Evolutionary conservation across 2,888 invertebrate genomes (phyloP).

Genomic region (Chrysolina americana): DNA sequence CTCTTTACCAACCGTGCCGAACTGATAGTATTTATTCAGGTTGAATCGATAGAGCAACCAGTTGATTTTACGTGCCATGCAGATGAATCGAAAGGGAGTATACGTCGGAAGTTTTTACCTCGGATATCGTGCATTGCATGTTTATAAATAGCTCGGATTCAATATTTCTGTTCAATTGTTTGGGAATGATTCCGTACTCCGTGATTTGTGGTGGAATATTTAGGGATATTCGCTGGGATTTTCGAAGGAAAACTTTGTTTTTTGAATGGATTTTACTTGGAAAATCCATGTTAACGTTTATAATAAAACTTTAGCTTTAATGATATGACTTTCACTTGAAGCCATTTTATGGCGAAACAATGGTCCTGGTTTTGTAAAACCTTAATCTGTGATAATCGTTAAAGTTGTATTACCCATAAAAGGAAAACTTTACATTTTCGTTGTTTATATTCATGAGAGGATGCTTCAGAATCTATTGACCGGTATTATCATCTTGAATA

Average conservation of each 20-base stretch:
- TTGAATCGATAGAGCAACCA: constrained; percentile 44
- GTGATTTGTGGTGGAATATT: not conserved
- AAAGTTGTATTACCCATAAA: too few species aligned
- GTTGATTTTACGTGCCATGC: constrained; percentile 37
- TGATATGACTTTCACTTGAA: too few species aligned
- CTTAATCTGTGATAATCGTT: too few species aligned
- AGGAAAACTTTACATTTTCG: too few species aligned
- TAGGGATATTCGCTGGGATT: not conserved
- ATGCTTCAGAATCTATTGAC: too few species aligned
- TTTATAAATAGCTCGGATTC: constrained; percentile 11
- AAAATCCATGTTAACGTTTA: too few species aligned
- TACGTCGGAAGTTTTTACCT: not conserved
- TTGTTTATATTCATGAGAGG: too few species aligned
- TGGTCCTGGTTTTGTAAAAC: too few species aligned
- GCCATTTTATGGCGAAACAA: too few species aligned
- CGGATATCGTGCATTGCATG: not conserved
- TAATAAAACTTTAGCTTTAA: too few species aligned
- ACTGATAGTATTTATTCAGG: constrained; percentile 41
- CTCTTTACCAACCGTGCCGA: constrained; percentile 30
- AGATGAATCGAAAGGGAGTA: constrained; percentile 9
- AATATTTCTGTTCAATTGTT: not conserved
- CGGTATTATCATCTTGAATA: too few species aligned
- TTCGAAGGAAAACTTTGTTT: not conserved
- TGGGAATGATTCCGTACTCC: not conserved
- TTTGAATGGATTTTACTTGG: too few species aligned